phyloP scores from a whole-genome alignment of 2,888 invertebrate species.

The Xestia xanthographa region DNA sequence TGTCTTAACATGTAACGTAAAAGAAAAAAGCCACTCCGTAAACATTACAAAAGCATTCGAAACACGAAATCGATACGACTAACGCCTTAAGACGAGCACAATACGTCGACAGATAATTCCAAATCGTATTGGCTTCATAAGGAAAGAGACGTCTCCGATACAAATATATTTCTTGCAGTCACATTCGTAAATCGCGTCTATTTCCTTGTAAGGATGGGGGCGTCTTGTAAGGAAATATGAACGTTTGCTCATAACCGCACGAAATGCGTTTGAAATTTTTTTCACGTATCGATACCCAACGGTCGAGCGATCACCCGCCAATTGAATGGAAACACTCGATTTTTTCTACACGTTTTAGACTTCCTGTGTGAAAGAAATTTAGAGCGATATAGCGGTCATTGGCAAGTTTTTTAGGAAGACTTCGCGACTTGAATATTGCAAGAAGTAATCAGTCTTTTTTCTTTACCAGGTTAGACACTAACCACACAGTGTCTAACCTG shows the following conservation, averaged over 20 bases:
- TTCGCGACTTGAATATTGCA: constrained; percentile 37
- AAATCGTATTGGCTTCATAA: constrained; percentile 62
- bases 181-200: constrained; percentile 53
- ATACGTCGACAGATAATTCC: constrained; percentile 56
- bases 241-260: constrained; percentile 49
- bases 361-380: constrained; percentile 55
- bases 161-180: constrained; percentile 53
- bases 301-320: constrained; percentile 60
- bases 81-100: constrained; percentile 45
- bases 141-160: constrained; percentile 52
- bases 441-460: neutral
- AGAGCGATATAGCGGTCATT: constrained; percentile 43
- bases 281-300: constrained; percentile 74
- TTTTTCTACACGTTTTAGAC: constrained; percentile 59
- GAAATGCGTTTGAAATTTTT: constrained; percentile 69
- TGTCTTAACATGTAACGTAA: constrained; percentile 5
- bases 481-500: no score
- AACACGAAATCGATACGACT: constrained; percentile 38
- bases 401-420: constrained; percentile 11
- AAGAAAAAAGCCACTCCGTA: constrained; percentile 7
- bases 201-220: constrained; percentile 49
- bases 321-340: constrained; percentile 63
- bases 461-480: no score
- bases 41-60: constrained; percentile 38
- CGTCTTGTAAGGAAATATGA: constrained; percentile 54